Evolutionary conservation across 2,797 vertebrate species (phyloP).

Genomic region (Enteromius mattozi): DNA sequence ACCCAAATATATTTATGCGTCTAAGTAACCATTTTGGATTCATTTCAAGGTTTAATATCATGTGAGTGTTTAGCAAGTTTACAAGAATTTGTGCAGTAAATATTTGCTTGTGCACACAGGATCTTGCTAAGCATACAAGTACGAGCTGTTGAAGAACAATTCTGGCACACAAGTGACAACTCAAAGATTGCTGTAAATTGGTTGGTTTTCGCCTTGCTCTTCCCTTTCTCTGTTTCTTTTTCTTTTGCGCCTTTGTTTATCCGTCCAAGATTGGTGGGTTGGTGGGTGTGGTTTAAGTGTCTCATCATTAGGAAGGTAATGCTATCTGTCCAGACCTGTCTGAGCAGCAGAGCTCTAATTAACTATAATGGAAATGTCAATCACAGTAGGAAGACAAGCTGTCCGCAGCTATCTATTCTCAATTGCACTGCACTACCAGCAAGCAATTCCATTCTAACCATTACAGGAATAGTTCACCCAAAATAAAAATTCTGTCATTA

Average conservation of each 20-base stretch:
- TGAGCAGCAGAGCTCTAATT: conserved; percentile 57
- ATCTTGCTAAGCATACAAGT: conserved; percentile 5
- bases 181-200: conserved; percentile 38
- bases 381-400: conserved; percentile 54
- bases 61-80: not conserved
- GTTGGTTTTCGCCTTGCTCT: not conserved
- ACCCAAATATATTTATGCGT: not conserved
- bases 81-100: conserved; percentile 10
- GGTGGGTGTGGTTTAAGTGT: conserved; percentile 40
- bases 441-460: conserved; percentile 26
- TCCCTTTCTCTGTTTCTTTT: conserved; percentile 4
- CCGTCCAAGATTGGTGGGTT: conserved; percentile 18
- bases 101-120: not conserved
- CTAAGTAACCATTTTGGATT: conserved; percentile 7
- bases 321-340: conserved; percentile 51
- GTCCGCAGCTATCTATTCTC: conserved; percentile 36
- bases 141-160: conserved; percentile 16
- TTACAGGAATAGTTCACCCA: conserved; percentile 26
- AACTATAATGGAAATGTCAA: conserved; percentile 60
- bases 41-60: not conserved
- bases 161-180: conserved; percentile 25
- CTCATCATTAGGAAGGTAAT: conserved; percentile 51
- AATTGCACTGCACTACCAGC: conserved; percentile 20
- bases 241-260: conserved; percentile 28
- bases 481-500: conserved; percentile 11